A percentile compares a stretch with the other conserved stretches of the same genome.
phyloP scores from a whole-genome alignment of 2,797 vertebrate genomes.

The Hipposideros larvatus region DNA sequence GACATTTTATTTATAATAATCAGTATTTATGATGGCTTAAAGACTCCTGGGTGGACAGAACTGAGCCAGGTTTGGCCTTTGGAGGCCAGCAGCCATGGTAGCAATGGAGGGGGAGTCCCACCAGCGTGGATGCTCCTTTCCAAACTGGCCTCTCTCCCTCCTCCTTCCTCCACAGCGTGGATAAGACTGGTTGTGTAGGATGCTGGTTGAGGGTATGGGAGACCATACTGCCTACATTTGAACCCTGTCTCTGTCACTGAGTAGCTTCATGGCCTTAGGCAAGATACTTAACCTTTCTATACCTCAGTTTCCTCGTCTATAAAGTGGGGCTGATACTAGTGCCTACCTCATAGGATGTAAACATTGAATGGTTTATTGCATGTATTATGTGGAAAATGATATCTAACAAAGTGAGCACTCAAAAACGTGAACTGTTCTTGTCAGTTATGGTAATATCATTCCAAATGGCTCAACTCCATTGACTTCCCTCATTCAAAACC shows the following conservation, averaged over 20 bases:
- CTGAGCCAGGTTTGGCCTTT: not conserved
- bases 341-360: not conserved
- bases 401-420: not conserved
- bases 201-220: fast-evolving
- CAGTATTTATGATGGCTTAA: not conserved
- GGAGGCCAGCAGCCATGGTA: not conserved
- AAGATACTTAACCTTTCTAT: not conserved
- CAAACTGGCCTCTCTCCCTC: not conserved
- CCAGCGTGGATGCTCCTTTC: not conserved
- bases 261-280: not conserved
- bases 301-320: not conserved
- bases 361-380: not conserved
- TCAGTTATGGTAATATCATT: not conserved
- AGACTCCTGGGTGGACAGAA: not conserved
- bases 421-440: not conserved
- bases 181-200: not conserved
- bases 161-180: not conserved
- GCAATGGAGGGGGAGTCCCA: not conserved
- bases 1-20: not conserved
- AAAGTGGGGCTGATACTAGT: not conserved
- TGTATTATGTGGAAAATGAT: not conserved
- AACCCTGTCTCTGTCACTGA: not conserved
- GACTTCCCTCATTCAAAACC: not conserved
- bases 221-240: not conserved
- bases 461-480: not conserved